Percentiles rank a stretch among this genome's conserved stretches.
phyloP scores from a whole-genome alignment of 2,797 vertebrate species.

The Sternarchorhynchus goeldii region DNA sequence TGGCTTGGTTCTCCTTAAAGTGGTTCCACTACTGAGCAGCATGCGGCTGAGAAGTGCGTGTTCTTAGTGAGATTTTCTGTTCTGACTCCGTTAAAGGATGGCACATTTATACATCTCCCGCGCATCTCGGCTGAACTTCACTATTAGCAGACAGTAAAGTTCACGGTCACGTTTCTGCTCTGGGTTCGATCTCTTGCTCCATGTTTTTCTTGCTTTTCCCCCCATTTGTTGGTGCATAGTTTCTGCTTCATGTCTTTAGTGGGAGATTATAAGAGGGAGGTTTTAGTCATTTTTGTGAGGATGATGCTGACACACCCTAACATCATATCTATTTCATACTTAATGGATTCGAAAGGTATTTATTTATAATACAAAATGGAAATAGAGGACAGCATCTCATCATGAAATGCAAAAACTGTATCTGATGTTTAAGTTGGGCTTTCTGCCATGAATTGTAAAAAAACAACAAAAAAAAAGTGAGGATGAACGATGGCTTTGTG shows the following conservation, averaged over 20 bases:
- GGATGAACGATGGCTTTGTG: constrained; percentile 73
- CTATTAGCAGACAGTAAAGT: constrained; percentile 2
- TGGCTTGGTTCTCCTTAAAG: constrained; percentile 57
- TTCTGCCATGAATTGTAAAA: constrained; percentile 77
- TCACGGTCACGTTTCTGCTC: not conserved
- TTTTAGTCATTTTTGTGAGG: constrained; percentile 16
- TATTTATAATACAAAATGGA: constrained; percentile 66
- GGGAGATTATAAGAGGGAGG: constrained; percentile 35
- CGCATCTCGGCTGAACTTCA: not conserved
- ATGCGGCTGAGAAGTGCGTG: constrained; percentile 54
- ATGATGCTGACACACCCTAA: constrained; percentile 35
- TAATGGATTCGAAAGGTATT: constrained; percentile 65
- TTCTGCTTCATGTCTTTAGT: constrained; percentile 41
- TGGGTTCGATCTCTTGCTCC: constrained; percentile 33
- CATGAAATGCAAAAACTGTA: constrained; percentile 57
- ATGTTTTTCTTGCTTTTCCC: constrained; percentile 24
- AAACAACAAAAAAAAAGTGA: constrained; percentile 50
- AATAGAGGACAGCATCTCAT: constrained; percentile 55
- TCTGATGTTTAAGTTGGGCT: constrained; percentile 62
- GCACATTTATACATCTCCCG: constrained; percentile 27
- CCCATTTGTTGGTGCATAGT: not conserved
- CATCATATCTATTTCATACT: constrained; percentile 48
- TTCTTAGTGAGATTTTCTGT: constrained; percentile 38
- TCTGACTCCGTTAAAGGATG: constrained; percentile 29
- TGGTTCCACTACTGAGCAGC: constrained; percentile 61